These are phyloP conservation scores for Incurvaria masculella DNA, from an alignment of 2,888 invertebrate species.

Conservation along the genomic window DNA sequence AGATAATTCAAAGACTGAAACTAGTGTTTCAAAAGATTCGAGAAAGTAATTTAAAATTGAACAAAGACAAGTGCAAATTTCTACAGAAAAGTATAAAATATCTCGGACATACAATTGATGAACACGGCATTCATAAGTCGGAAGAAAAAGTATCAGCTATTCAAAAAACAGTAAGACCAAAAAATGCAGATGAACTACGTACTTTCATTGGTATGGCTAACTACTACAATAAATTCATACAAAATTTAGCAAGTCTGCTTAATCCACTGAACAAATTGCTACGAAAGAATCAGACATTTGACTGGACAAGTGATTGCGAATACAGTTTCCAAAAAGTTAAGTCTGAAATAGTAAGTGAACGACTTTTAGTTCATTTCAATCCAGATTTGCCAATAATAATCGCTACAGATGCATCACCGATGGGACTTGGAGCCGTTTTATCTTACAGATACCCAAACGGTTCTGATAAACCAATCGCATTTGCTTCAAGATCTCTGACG, in stretches of 20 bases:
- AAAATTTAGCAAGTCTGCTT: slow-evolving; percentile 17
- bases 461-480: slow-evolving; percentile 25
- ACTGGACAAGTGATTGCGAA: slow-evolving; percentile 13
- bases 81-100: slow-evolving; percentile 14
- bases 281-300: slow-evolving; percentile 11
- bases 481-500: slow-evolving; percentile 24
- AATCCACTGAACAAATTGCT: slow-evolving; percentile 16
- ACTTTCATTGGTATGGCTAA: slow-evolving; percentile 16
- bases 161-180: slow-evolving; percentile 2
- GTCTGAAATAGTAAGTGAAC: slow-evolving; percentile 17
- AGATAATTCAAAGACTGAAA: neutral
- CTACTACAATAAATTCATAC: slow-evolving; percentile 22
- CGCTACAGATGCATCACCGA: slow-evolving; percentile 25
- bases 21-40: slow-evolving; percentile 3
- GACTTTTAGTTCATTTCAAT: slow-evolving; percentile 19
- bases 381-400: slow-evolving; percentile 18
- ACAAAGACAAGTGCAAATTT: slow-evolving; percentile 17
- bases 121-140: slow-evolving; percentile 10
- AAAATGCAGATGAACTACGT: neutral
- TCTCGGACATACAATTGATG: slow-evolving; percentile 13
- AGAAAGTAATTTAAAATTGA: slow-evolving; percentile 7
- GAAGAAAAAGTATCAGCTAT: slow-evolving; percentile 7
- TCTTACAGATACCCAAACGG: slow-evolving; percentile 21
- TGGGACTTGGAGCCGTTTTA: slow-evolving; percentile 24
- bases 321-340: slow-evolving; percentile 12